These are phyloP conservation scores for Holacanthus passer DNA, from an alignment of 2,113 vertebrate genomes.

Conservation along the genomic window DNA sequence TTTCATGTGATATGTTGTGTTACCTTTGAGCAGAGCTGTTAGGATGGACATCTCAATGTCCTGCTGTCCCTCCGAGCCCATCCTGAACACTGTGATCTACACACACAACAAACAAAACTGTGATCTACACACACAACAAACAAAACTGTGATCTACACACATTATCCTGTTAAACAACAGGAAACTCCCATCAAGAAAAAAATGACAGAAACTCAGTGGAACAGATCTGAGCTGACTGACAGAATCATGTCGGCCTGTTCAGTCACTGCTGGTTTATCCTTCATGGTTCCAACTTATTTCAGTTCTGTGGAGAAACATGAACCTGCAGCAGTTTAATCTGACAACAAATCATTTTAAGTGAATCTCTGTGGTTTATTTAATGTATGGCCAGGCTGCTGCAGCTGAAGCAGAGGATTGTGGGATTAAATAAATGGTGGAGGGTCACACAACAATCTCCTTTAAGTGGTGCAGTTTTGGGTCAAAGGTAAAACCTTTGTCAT, in stretches of 20 bases:
- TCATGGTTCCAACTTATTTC: neutral
- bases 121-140: neutral
- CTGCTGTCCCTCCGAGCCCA: conserved; percentile 95
- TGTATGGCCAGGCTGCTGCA: conserved; percentile 15
- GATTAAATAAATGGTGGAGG: conserved; percentile 64
- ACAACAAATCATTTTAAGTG: conserved; percentile 49
- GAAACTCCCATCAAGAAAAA: no score
- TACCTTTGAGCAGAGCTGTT: conserved; percentile 97
- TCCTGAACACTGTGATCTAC: conserved; percentile 92
- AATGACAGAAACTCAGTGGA: no score
- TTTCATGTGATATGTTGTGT: neutral
- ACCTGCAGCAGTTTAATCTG: conserved; percentile 41
- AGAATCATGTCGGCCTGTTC: no score
- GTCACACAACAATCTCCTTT: conserved; percentile 65
- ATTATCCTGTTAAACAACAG: no score
- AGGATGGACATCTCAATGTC: conserved; percentile 98
- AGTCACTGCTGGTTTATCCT: neutral
- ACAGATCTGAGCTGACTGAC: no score
- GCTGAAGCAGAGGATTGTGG: conserved; percentile 68
- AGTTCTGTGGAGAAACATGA: neutral
- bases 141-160: neutral
- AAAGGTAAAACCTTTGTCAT: conserved; percentile 47
- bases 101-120: conserved; percentile 72
- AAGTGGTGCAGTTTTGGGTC: conserved; percentile 41
- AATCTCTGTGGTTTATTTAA: conserved; percentile 39